Evolutionary conservation across 2,888 invertebrate genomes (phyloP).

Genomic region (Drosophila differens): DNA sequence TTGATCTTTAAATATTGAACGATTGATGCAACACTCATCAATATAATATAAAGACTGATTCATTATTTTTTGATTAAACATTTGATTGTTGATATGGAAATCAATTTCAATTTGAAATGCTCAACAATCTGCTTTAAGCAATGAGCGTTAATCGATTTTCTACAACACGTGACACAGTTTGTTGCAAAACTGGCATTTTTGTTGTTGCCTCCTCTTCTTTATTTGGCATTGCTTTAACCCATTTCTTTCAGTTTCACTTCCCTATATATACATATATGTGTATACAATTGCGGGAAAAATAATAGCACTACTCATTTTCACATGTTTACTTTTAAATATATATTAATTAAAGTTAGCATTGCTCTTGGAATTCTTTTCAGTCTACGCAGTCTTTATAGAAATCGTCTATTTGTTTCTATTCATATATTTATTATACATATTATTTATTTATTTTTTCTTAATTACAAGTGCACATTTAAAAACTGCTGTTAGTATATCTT

Average conservation of each 20-base stretch:
- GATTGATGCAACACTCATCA: slow-evolving; percentile 9
- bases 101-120: neutral
- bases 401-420: neutral
- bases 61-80: neutral
- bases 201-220: slow-evolving; percentile 8
- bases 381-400: neutral
- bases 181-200: slow-evolving; percentile 37
- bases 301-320: neutral
- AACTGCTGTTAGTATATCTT: neutral
- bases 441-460: neutral
- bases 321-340: neutral
- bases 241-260: slow-evolving; percentile 58
- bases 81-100: neutral
- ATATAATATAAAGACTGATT: neutral
- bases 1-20: slow-evolving; percentile 15
- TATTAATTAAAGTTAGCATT: neutral
- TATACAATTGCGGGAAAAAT: slow-evolving; percentile 11
- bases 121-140: neutral
- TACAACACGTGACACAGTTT: slow-evolving; percentile 40
- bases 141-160: slow-evolving; percentile 49
- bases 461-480: neutral
- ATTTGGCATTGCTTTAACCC: slow-evolving; percentile 35
- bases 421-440: neutral
- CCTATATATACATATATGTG: slow-evolving; percentile 22
- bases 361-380: neutral